A percentile compares a stretch with the other conserved stretches of the same genome.
Conservation (phyloP, 2,888 invertebrate species). For the Marronus borbonicus region DNA sequence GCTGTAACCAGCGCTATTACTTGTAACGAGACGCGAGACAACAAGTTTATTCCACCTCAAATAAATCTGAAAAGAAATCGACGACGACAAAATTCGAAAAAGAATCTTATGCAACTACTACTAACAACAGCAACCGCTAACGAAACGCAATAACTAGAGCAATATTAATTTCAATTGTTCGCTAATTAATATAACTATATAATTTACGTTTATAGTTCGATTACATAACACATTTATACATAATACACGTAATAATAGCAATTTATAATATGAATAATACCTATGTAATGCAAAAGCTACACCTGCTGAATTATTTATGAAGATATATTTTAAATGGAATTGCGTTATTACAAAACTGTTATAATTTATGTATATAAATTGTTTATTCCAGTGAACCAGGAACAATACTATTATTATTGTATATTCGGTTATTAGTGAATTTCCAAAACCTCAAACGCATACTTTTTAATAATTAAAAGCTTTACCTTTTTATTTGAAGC, state of each 20-base stretch:
- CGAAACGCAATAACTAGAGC: conserved; percentile 35
- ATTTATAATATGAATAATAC: conserved; percentile 29
- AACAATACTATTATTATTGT: background rate
- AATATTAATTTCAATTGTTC: conserved; percentile 46
- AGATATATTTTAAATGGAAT: background rate
- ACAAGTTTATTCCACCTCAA: conserved; percentile 41
- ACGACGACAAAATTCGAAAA: conserved; percentile 22
- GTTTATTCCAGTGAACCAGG: background rate
- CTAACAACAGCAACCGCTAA: conserved; percentile 1
- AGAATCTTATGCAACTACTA: conserved; percentile 37
- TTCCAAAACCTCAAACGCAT: too few species aligned
- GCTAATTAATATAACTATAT: conserved; percentile 38
- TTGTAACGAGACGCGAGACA: conserved; percentile 31
- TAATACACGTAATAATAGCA: conserved; percentile 31
- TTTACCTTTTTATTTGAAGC: too few species aligned
- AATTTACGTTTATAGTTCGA: conserved; percentile 27
- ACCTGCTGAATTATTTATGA: conserved; percentile 28
- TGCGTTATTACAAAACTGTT: conserved; percentile 18
- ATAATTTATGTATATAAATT: background rate
- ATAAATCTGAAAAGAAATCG: conserved; percentile 43
- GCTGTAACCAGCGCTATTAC: conserved; percentile 26
- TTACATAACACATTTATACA: conserved; percentile 33
- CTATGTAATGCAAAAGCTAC: conserved; percentile 2
- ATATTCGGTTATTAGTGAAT: background rate
- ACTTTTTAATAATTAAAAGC: too few species aligned